Base-by-base conservation (phyloP, 2,888 invertebrate species). In the Xanthorhoe designata region DNA sequence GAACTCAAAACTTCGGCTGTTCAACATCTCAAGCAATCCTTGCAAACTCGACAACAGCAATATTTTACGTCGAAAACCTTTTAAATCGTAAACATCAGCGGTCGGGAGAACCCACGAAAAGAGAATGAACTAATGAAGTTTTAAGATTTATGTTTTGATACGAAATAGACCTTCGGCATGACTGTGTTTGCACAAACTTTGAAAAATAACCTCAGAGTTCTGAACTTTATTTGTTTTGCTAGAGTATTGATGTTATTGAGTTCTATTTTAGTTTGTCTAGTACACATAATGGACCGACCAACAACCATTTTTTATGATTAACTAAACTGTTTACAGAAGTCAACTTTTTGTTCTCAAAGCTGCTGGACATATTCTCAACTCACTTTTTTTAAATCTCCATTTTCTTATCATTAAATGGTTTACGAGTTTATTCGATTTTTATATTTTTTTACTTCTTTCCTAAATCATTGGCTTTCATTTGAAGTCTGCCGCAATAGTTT, bases 11-110 rank as follows among this genome's bases (percentile, higher is more conserved):
- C 42, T 77, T 78, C 74, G 66, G 68, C 67, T 69, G 74, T 72
- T 74, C 77, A 78, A 81, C 82, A 78, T 78, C 80, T 79, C 71
- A 76, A 81, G 79, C 82, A 81, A 82, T 79, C 79, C 76, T 57
- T 53, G n/a, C 66, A 72, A 90, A 87, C 82, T 88, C 82, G 78
- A 81, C 83, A 86, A 85, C 83, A 81, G 86, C 83, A 87, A 91
- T 90, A 89, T 88, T 89, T 91, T 88, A 91, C 86, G 88, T 88
- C 88, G 81, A 80, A 88, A 90, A 87, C 89, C 90, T 90, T 90
- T 90, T 90, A 91, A 90, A 90, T 89, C 86, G 90, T 89, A 90
- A 90, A 89, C 89, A 89, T 88, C 84, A 83, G 79, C 78, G 80
- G 83, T 79, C 78, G 82, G 81, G 85, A 87, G 88, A 88, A 84